Evolutionary conservation across 2,888 invertebrate species (phyloP).

Genomic region (Candidula unifasciata): DNA sequence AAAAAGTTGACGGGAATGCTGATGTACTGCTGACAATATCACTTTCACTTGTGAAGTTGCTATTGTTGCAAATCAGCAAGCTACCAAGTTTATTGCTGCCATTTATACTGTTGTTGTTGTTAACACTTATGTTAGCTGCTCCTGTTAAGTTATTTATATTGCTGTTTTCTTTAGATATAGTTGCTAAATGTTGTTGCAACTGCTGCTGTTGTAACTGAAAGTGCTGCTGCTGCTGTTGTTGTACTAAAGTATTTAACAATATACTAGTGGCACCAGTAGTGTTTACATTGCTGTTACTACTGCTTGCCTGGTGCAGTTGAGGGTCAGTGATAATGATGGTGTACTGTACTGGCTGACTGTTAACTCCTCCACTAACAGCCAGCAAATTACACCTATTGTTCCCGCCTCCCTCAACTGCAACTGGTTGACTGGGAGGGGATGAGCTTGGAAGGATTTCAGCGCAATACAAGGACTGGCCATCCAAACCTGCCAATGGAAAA

Average conservation of each 20-base stretch:
- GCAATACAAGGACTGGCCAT: conserved; percentile 52
- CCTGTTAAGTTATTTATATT: conserved; percentile 39
- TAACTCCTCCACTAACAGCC: conserved; percentile 41
- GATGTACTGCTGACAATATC: conserved; percentile 1
- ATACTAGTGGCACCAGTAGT: conserved; percentile 30
- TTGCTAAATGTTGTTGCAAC: conserved; percentile 19
- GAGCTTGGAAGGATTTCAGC: conserved; percentile 51
- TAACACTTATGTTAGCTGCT: neutral
- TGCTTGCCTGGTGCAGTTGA: conserved; percentile 40
- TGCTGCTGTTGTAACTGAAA: conserved; percentile 9
- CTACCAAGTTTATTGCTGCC: conserved; percentile 48
- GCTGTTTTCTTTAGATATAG: conserved; percentile 20
- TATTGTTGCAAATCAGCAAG: conserved; percentile 11
- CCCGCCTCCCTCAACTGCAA: conserved; percentile 29
- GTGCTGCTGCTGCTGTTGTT: conserved; percentile 44
- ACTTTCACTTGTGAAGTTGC: conserved; percentile 38
- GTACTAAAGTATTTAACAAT: conserved; percentile 32
- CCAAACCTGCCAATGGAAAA: conserved; percentile 41
- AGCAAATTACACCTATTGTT: conserved; percentile 49
- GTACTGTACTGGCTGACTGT: conserved; percentile 42
- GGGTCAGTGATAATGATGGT: conserved; percentile 47
- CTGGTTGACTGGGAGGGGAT: conserved; percentile 42
- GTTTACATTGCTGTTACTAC: conserved; percentile 13
- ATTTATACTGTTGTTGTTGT: conserved; percentile 35
- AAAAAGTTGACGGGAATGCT: conserved; percentile 19